Percentiles rank a stretch among this genome's conserved stretches.
phyloP scores from a whole-genome alignment of 2,888 invertebrate genomes.

The Ariolimax columbianus region DNA sequence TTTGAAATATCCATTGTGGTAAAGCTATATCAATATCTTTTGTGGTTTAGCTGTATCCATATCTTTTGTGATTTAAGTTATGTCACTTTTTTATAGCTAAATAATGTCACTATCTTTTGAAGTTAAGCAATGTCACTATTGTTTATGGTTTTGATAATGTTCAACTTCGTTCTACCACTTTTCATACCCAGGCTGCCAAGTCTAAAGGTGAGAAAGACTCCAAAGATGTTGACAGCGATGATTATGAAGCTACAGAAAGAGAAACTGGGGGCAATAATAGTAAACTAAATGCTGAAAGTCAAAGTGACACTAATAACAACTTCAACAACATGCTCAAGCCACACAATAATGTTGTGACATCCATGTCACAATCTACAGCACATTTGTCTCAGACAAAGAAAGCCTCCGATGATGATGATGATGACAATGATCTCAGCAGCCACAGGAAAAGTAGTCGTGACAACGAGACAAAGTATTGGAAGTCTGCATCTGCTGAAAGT shows the following conservation, averaged over 20 bases:
- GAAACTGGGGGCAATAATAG: background rate
- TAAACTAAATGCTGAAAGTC: background rate
- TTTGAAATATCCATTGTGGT: no score
- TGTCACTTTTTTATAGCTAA: no score
- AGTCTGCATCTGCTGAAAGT: background rate
- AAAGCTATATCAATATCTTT: no score
- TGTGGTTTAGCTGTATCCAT: no score
- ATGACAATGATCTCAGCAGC: background rate
- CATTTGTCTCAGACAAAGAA: background rate
- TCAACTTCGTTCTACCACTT: background rate
- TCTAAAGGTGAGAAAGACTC: background rate
- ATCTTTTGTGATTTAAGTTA: no score
- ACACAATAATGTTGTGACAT: background rate
- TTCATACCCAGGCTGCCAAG: background rate
- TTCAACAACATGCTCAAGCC: background rate
- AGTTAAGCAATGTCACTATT: background rate
- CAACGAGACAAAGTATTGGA: background rate
- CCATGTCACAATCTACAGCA: background rate
- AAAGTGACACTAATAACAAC: conserved; percentile 23
- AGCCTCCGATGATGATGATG: conserved; percentile 14
- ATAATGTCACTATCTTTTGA: no score
- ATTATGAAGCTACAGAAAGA: background rate
- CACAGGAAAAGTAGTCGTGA: background rate
- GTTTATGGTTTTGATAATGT: background rate
- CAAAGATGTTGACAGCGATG: background rate